Evolutionary conservation across 2,888 invertebrate species (phyloP).

Genomic region (Drosophila testacea): DNA sequence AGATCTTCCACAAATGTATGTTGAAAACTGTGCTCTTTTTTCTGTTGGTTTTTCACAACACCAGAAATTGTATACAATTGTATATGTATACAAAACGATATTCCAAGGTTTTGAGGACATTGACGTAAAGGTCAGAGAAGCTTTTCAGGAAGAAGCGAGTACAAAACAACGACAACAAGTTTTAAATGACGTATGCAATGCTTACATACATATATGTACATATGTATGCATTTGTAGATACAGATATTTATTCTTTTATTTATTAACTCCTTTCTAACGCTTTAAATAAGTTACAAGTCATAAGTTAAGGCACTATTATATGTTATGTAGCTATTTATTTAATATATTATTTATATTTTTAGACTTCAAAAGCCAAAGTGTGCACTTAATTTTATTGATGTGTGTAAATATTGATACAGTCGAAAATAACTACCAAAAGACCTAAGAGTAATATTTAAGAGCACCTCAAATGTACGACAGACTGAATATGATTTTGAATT

Average conservation of each 20-base stretch:
- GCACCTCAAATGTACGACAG: too few relatives aligned
- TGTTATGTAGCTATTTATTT: too few relatives aligned
- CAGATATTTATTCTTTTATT: not conserved
- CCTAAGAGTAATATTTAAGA: too few relatives aligned
- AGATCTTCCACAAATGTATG: constrained; percentile 28
- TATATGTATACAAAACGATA: constrained; percentile 14
- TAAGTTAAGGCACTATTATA: too few relatives aligned
- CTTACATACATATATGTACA: not conserved
- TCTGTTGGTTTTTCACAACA: constrained; percentile 23
- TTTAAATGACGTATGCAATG: constrained; percentile 41
- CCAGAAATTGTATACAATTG: constrained; percentile 23
- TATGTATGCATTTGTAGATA: not conserved
- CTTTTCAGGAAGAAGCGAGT: not conserved
- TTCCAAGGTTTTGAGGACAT: constrained; percentile 77
- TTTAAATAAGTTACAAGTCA: too few relatives aligned
- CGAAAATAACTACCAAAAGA: too few relatives aligned
- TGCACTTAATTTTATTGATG: too few relatives aligned
- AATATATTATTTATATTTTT: too few relatives aligned
- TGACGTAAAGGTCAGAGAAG: constrained; percentile 60
- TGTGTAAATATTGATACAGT: too few relatives aligned
- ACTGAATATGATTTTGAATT: too few relatives aligned
- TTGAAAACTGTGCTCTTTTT: constrained; percentile 40
- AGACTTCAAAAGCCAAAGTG: too few relatives aligned
- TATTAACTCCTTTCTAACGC: not conserved
- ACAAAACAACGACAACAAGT: constrained; percentile 34